Evolutionary conservation across 1,140 invertebrate genomes (phyloP).

Genomic region (Brachionus sp.): DNA sequence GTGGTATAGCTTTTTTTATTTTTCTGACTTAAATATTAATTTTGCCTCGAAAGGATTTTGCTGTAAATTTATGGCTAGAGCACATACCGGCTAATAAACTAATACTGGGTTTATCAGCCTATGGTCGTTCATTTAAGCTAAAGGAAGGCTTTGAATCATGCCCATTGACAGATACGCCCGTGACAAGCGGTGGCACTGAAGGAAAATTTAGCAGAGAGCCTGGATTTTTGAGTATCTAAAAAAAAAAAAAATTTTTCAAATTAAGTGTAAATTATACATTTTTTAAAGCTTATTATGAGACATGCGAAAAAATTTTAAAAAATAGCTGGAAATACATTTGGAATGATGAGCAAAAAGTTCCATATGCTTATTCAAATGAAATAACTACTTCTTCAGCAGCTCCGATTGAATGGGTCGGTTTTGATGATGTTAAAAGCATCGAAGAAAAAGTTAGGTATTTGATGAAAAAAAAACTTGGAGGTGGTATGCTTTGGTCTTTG

Average conservation of each 20-base stretch:
- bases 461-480: neutral
- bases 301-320: constrained; percentile 46
- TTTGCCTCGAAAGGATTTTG: constrained; percentile 49
- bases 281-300: constrained; percentile 67
- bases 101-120: constrained; percentile 78
- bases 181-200: constrained; percentile 75
- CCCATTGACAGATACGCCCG: constrained; percentile 66
- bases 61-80: constrained; percentile 66
- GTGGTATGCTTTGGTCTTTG: constrained; percentile 45
- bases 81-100: constrained; percentile 77
- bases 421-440: constrained; percentile 68
- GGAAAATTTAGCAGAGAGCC: constrained; percentile 74
- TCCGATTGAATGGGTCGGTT: constrained; percentile 78
- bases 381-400: constrained; percentile 62
- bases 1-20: neutral
- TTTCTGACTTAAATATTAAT: neutral
- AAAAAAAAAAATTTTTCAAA: constrained; percentile 72
- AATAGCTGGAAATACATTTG: constrained; percentile 51
- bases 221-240: constrained; percentile 84
- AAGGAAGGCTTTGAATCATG: constrained; percentile 57
- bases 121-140: constrained; percentile 78
- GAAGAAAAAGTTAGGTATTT: constrained; percentile 48
- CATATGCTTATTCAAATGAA: constrained; percentile 77
- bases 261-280: constrained; percentile 81
- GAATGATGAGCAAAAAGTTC: constrained; percentile 52